phyloP scores from a whole-genome alignment of 2,113 vertebrate genomes.

The Paramormyrops kingsleyae region DNA sequence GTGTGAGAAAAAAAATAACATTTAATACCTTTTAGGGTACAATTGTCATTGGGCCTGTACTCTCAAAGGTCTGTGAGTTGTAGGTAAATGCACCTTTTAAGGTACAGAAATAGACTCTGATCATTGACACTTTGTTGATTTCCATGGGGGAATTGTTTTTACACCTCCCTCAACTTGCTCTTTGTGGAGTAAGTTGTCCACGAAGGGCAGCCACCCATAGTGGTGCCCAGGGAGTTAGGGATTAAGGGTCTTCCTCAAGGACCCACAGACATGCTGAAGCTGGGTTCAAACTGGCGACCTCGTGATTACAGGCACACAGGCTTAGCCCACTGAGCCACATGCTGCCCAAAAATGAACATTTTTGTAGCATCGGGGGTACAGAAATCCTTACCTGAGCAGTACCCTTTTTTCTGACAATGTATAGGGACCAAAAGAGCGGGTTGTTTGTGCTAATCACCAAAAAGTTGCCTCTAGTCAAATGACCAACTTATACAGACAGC shows the following conservation, averaged over 20 bases:
- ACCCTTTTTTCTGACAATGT: not conserved
- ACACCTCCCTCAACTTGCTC: too few species aligned
- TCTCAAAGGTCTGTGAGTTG: not conserved
- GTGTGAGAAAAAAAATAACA: not conserved
- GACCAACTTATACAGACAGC: not conserved
- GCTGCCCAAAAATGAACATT: not conserved
- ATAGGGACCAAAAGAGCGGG: not conserved
- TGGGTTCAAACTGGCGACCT: too few species aligned
- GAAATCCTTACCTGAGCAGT: not conserved
- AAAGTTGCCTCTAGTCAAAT: not conserved
- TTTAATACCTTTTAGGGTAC: not conserved
- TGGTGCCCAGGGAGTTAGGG: too few species aligned
- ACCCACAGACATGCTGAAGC: too few species aligned
- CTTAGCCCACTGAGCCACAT: too few species aligned
- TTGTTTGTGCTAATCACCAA: not conserved
- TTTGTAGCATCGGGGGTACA: not conserved
- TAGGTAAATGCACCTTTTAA: not conserved
- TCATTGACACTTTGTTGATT: too few species aligned
- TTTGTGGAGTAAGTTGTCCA: too few species aligned
- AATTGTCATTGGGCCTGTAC: not conserved
- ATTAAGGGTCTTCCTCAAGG: too few species aligned
- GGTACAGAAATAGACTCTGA: not conserved
- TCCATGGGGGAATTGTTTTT: too few species aligned
- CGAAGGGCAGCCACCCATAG: too few species aligned
- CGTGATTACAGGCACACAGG: too few species aligned